phyloP scores from a whole-genome alignment of 1,140 invertebrate species.

The Drosophila virilis region DNA sequence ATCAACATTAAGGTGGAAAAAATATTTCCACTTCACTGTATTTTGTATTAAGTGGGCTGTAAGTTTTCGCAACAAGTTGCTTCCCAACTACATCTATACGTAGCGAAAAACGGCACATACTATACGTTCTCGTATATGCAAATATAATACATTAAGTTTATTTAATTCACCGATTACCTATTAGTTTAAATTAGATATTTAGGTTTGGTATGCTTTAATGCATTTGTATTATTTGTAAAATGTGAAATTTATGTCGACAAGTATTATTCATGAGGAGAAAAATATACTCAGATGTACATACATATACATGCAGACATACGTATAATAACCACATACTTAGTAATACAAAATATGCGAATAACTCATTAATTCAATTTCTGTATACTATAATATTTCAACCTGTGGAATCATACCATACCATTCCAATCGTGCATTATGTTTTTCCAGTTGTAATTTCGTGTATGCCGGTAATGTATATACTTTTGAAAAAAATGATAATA shows the following conservation, averaged over 20 bases:
- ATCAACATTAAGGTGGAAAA: slow-evolving; percentile 6
- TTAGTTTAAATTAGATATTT: slow-evolving; percentile 60
- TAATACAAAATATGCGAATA: slow-evolving; percentile 23
- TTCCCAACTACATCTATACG: slow-evolving; percentile 35
- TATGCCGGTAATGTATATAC: slow-evolving; percentile 60
- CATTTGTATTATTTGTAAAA: slow-evolving; percentile 83
- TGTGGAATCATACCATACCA: slow-evolving; percentile 57
- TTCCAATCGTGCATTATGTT: slow-evolving; percentile 58
- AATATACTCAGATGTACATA: slow-evolving; percentile 68
- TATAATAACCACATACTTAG: slow-evolving; percentile 18
- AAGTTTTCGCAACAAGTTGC: slow-evolving; percentile 28
- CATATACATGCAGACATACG: slow-evolving; percentile 29
- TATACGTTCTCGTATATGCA: slow-evolving; percentile 29
- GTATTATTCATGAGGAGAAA: slow-evolving; percentile 32
- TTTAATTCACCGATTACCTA: slow-evolving; percentile 55
- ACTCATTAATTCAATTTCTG: slow-evolving; percentile 40
- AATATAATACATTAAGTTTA: slow-evolving; percentile 58
- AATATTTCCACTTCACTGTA: background rate
- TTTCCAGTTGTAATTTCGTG: slow-evolving; percentile 50
- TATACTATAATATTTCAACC: slow-evolving; percentile 55
- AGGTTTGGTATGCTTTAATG: slow-evolving; percentile 59
- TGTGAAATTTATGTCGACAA: slow-evolving; percentile 52
- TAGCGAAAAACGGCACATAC: slow-evolving; percentile 35
- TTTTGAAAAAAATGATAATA: slow-evolving; percentile 60
- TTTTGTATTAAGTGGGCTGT: slow-evolving; percentile 11